Conservation (phyloP, 2,113 vertebrate genomes). For the Saccopteryx leptura region DNA sequence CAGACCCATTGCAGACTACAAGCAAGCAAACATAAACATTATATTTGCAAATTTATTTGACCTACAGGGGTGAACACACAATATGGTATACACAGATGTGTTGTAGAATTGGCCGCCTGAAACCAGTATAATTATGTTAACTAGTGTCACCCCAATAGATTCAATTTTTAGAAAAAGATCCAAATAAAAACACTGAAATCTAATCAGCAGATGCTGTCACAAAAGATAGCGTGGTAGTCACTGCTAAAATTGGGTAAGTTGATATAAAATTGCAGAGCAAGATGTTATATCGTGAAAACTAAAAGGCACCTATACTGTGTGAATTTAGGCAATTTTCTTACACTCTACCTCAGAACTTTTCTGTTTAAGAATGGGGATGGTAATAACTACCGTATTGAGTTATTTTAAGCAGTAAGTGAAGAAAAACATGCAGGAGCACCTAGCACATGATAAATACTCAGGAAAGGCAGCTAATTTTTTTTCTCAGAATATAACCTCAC, state of each 20-base stretch:
- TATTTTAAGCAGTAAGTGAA: constrained; percentile 49
- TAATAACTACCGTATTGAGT: background rate
- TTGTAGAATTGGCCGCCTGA: too few relatives aligned
- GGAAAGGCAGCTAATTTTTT: background rate
- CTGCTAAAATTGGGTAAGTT: background rate
- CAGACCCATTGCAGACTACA: too few relatives aligned
- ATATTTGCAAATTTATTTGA: too few relatives aligned
- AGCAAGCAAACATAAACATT: too few relatives aligned
- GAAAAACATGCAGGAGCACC: background rate
- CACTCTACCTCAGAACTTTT: background rate
- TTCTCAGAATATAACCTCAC: background rate
- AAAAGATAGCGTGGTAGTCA: constrained; percentile 7
- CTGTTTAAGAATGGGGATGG: background rate
- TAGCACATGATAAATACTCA: background rate
- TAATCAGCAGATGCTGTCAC: background rate
- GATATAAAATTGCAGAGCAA: constrained; percentile 12
- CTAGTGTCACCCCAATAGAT: too few relatives aligned
- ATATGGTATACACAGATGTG: too few relatives aligned
- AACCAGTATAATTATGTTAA: too few relatives aligned
- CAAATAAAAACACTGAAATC: constrained; percentile 35
- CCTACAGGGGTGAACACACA: too few relatives aligned
- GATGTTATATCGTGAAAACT: background rate
- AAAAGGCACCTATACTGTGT: background rate
- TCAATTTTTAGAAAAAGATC: background rate
- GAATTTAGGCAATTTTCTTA: constrained; percentile 1